Conservation (phyloP, 2,888 invertebrate genomes). For the Plagodis pulveraria region DNA sequence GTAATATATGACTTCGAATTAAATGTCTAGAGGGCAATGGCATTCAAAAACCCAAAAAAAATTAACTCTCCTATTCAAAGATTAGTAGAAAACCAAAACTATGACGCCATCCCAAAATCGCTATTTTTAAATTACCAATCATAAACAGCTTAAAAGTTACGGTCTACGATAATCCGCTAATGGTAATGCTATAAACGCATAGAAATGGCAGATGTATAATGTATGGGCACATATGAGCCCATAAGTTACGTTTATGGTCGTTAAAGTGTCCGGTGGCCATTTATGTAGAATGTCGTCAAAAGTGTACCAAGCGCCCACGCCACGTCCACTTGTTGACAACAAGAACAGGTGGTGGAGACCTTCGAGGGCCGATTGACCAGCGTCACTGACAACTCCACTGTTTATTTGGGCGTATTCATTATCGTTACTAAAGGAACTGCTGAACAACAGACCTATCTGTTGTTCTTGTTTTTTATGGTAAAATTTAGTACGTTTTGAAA, state of each 20-base stretch:
- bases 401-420: too few relatives aligned
- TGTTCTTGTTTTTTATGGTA: too few relatives aligned
- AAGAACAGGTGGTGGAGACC: constrained; percentile 21
- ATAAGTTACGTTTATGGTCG: constrained; percentile 35
- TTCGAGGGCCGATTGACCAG: constrained; percentile 3
- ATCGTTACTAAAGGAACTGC: too few relatives aligned
- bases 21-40: neutral
- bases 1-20: constrained; percentile 1
- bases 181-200: constrained; percentile 28
- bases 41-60: neutral
- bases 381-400: neutral
- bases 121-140: constrained; percentile 21
- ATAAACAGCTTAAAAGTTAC: constrained; percentile 29
- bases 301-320: constrained; percentile 19
- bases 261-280: constrained; percentile 21
- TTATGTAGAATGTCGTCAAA: constrained; percentile 14
- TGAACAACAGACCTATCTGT: too few relatives aligned
- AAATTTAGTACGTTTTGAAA: too few relatives aligned
- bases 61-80: neutral
- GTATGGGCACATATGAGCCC: constrained; percentile 26
- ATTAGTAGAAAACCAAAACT: constrained; percentile 1
- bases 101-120: constrained; percentile 22
- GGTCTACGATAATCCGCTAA: constrained; percentile 27
- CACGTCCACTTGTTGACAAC: constrained; percentile 18
- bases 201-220: constrained; percentile 32